Percentiles rank a stretch among this genome's conserved stretches.
Conservation (phyloP, 2,113 vertebrate species). For the Sylvietta virens region DNA sequence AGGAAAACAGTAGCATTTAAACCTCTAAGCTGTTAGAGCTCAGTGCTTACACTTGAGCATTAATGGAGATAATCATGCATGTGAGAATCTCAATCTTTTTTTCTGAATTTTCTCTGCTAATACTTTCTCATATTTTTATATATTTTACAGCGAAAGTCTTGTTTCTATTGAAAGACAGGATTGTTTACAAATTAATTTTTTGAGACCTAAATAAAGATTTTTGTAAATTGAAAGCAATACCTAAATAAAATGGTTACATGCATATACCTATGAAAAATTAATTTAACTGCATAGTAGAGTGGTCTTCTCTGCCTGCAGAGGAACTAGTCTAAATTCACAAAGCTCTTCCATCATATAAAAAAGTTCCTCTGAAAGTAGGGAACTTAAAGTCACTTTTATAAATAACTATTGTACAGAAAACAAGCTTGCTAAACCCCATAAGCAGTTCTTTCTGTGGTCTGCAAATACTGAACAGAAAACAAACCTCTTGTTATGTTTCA, state of each 20-base stretch:
- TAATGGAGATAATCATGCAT: neutral
- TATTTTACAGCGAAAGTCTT: neutral
- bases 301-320: neutral
- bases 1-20: neutral
- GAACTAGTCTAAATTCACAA: neutral
- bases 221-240: neutral
- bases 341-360: neutral
- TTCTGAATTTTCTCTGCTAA: neutral
- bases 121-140: neutral
- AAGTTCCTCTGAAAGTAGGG: neutral
- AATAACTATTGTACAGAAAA: neutral
- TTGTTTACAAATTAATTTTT: neutral
- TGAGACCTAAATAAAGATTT: neutral
- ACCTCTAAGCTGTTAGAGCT: neutral
- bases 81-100: neutral
- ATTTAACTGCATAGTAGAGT: neutral
- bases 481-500: constrained; percentile 41
- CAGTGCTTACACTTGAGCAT: neutral
- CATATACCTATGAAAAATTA: neutral
- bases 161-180: neutral
- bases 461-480: neutral
- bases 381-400: neutral
- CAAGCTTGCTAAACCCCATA: neutral
- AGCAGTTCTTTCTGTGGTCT: neutral
- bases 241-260: neutral